A percentile compares a stretch with the other conserved stretches of the same genome.
Conservation (phyloP, 2,888 invertebrate genomes). For the Bruchidius siliquastri region DNA sequence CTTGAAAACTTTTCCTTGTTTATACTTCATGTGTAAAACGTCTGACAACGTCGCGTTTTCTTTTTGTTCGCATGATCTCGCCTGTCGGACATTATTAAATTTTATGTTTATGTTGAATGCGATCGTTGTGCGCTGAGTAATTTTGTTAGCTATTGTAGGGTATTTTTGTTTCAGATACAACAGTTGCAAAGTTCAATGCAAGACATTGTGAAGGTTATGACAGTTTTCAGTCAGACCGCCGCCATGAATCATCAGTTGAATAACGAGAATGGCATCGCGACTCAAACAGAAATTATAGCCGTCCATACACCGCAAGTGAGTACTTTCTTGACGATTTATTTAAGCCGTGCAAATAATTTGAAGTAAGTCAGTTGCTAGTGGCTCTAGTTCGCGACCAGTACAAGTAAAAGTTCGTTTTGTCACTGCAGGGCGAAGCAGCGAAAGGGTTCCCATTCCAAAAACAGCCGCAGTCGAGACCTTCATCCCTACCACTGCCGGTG, state of each 20-base stretch:
- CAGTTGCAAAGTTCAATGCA: conserved; percentile 76
- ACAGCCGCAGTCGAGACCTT: conserved; percentile 38
- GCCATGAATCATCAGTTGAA: conserved; percentile 27
- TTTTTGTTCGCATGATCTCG: no score
- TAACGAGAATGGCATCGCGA: conserved; percentile 50
- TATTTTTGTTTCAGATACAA: conserved; percentile 56
- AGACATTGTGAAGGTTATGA: conserved; percentile 69
- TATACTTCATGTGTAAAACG: no score
- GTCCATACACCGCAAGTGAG: conserved; percentile 70
- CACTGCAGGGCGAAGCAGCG: conserved; percentile 41
- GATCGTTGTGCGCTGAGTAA: no score
- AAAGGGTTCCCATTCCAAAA: conserved; percentile 46
- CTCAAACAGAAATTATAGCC: conserved; percentile 78
- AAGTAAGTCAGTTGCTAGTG: background rate
- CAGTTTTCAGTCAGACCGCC: conserved; percentile 48
- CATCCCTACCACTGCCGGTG: conserved; percentile 44
- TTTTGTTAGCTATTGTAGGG: background rate
- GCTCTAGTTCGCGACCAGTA: background rate
- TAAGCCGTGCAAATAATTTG: background rate
- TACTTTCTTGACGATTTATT: background rate
- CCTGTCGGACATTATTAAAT: no score
- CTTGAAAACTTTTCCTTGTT: no score
- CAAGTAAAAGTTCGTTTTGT: background rate
- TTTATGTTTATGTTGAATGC: no score
- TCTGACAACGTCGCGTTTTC: no score